Evolutionary conservation across 2,797 vertebrate species (phyloP), one percentile per base, ranked within the genome.

Genomic region (Ctenopoma multispine): DNA sequence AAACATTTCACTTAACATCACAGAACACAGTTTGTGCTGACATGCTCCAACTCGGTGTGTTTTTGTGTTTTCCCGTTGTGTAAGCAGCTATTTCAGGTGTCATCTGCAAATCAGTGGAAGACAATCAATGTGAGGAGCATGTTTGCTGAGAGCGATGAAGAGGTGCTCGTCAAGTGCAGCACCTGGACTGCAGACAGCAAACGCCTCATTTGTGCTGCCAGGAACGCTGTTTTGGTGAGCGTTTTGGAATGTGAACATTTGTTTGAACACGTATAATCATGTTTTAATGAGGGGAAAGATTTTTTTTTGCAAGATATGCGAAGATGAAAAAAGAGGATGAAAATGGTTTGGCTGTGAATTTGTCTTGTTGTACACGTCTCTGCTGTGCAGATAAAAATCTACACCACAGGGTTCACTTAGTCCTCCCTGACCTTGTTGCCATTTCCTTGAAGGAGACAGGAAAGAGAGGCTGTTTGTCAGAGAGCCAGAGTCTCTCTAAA

Each of bases 171-270:
- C 68, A 97, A 96, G 67, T 99, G 97, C 85, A 98, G 96, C 84
- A 96, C 95, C 4, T 99, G 97, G 98, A 96, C 95, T 1, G 85
- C 92, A 4, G 95, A 96, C 23, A 90, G 96, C 65, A 80, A 89
- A 31, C 81, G 60, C n/a, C 76, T 99, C 80, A 91, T 97, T 67
- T 96, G 94, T 67, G 96, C 94, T 3, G 96, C 95, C 50, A 96
- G 92, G 82, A 97, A 96, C 31, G 93, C 90, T 1, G 94, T 95
- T 66, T 94, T 97, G 92, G 98, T 99, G 92, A 97, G 97, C 89
- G 67, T 54, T 17, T 55, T 43, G 1, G 15, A 21, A 12, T 5
- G 13, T 31, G 36, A 47, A 36, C n/a, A 20, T 72, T 46, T 50
- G 40, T 23, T n/a, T 65, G 43, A 43, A 54, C 34, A 23, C 8